Conservation (phyloP, 2,888 invertebrate genomes). For the Clusia tigrina region DNA sequence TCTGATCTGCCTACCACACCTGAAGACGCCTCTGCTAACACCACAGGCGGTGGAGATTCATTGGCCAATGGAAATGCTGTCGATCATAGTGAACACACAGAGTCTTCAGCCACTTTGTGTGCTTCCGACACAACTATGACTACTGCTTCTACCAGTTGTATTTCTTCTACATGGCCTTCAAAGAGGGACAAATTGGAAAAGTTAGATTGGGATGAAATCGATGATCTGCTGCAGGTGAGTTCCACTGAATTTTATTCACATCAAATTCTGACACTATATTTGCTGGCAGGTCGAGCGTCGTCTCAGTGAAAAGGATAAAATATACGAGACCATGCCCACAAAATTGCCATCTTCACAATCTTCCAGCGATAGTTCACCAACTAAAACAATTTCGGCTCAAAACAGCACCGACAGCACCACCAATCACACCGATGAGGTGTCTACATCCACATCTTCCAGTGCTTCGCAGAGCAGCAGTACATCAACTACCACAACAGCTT, state of each 20-base stretch:
- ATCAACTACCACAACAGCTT: constrained; percentile 38
- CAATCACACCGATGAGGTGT: constrained; percentile 32
- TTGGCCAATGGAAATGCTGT: constrained; percentile 32
- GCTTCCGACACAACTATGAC: constrained; percentile 39
- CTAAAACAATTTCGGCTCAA: constrained; percentile 51
- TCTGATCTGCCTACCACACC: constrained; percentile 61
- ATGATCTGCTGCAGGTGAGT: constrained; percentile 70
- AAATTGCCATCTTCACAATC: constrained; percentile 67
- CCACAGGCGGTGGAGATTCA: constrained; percentile 38
- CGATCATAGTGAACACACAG: constrained; percentile 51
- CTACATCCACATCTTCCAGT: constrained; percentile 38
- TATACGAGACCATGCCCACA: constrained; percentile 76
- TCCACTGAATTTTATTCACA: neutral
- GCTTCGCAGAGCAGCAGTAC: constrained; percentile 32
- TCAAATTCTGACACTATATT: neutral
- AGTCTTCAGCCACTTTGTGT: constrained; percentile 51
- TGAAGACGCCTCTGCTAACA: constrained; percentile 56
- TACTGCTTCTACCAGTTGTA: constrained; percentile 52
- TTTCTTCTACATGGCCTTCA: constrained; percentile 70
- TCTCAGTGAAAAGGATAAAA: constrained; percentile 70
- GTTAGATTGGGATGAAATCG: constrained; percentile 76
- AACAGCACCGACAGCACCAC: constrained; percentile 46
- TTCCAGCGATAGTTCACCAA: constrained; percentile 59
- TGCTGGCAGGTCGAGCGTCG: constrained; percentile 68
- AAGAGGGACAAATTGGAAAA: constrained; percentile 72